Conservation (phyloP, 30 jellyfish, hydroid and myxozoan species). For the Turritopsis rubra region DNA sequence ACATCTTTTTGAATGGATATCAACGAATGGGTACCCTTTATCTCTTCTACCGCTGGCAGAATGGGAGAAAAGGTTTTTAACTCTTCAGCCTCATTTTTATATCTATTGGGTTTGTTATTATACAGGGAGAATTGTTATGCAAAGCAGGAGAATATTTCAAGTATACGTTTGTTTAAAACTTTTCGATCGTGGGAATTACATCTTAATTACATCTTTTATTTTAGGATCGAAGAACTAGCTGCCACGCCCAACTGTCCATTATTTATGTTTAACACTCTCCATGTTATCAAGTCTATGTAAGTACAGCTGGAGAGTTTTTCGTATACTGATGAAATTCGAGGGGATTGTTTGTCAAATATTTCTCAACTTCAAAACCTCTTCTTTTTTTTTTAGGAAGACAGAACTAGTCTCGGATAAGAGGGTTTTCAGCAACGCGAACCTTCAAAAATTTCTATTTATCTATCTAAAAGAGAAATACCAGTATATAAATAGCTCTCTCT, state of each 20-base stretch:
- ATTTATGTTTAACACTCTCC: neutral
- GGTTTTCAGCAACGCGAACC: constrained; percentile 42
- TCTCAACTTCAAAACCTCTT: neutral
- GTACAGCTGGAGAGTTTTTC: no score
- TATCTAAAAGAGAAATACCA: constrained; percentile 41
- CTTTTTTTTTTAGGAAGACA: constrained; percentile 36
- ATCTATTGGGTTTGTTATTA: no score
- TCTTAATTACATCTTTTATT: neutral
- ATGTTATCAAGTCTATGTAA: neutral
- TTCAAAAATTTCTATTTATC: constrained; percentile 20
- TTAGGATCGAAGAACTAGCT: neutral
- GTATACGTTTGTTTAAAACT: no score
- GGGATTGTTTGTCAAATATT: no score
- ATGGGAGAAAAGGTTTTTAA: constrained; percentile 52
- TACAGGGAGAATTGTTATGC: no score
- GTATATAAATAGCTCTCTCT: constrained; percentile 18
- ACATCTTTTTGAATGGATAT: constrained; percentile 77
- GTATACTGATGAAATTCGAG: neutral
- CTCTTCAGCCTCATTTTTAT: no score
- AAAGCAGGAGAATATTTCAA: neutral
- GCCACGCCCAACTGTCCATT: neutral
- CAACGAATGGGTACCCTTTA: constrained; percentile 90
- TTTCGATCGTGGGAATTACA: neutral
- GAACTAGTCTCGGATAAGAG: constrained; percentile 50
- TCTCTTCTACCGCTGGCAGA: constrained; percentile 56